Evolutionary conservation across 2,797 vertebrate species (phyloP).

Genomic region (Protosalanx chinensis): DNA sequence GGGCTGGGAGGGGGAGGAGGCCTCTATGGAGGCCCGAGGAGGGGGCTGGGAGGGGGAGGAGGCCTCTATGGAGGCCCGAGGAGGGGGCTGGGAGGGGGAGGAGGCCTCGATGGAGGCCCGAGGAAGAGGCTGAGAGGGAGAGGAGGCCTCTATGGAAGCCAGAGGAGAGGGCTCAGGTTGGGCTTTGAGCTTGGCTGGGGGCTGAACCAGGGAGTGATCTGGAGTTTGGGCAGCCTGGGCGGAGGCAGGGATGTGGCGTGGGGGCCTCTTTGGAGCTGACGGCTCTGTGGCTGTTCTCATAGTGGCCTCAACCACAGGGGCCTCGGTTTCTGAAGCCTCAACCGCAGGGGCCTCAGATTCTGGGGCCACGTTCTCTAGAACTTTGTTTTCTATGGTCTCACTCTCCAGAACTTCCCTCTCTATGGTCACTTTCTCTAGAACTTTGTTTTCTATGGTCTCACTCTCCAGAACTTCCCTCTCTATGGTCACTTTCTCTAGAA

Average conservation of each 20-base stretch:
- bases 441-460: not conserved
- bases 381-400: not conserved
- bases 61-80: too few species aligned
- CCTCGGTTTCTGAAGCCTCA: conserved; percentile 31
- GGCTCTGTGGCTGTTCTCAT: conserved; percentile 45
- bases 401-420: conserved; percentile 2
- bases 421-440: conserved; percentile 21
- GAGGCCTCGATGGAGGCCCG: conserved; percentile 54
- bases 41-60: too few species aligned
- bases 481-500: conserved; percentile 29
- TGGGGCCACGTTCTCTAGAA: not conserved
- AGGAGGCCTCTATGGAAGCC: conserved; percentile 2
- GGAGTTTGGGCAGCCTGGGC: conserved; percentile 4
- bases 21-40: too few species aligned
- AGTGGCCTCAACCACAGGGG: conserved; percentile 51
- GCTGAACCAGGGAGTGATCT: conserved; percentile 13
- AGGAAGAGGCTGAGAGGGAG: conserved; percentile 10
- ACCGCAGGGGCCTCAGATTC: conserved; percentile 27
- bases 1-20: too few species aligned
- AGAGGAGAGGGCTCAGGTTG: conserved; percentile 8
- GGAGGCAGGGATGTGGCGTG: conserved; percentile 36
- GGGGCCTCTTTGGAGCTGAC: conserved; percentile 64
- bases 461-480: conserved; percentile 2
- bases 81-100: conserved; percentile 60
- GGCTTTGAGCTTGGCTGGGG: conserved; percentile 34